Percentiles rank a stretch among this genome's conserved stretches.
Evolutionary conservation across 2,888 invertebrate genomes (phyloP).

Genomic region (Orthosia gothica): DNA sequence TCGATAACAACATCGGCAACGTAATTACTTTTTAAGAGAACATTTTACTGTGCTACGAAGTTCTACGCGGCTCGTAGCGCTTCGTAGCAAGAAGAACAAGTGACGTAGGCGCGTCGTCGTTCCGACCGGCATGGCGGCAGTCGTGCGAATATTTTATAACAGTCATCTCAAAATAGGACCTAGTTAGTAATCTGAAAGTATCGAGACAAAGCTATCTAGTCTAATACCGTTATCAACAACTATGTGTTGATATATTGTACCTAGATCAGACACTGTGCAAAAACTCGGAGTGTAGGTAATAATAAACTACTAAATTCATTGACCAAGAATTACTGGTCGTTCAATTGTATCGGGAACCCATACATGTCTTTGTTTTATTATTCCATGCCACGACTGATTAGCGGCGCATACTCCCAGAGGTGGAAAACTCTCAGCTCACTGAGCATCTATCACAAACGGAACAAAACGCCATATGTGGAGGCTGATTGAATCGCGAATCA

Average conservation of each 20-base stretch:
- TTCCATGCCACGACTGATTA: constrained; percentile 60
- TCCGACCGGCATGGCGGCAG: neutral
- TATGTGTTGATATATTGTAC: neutral
- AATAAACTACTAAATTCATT: neutral
- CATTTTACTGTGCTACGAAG: constrained; percentile 25
- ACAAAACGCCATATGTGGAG: constrained; percentile 72
- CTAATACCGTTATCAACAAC: neutral
- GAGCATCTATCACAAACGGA: constrained; percentile 66
- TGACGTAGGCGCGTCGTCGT: neutral
- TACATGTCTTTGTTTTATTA: constrained; percentile 56
- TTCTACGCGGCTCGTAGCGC: constrained; percentile 39
- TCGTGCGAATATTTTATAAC: neutral
- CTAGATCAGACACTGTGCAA: neutral
- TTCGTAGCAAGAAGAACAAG: constrained; percentile 24
- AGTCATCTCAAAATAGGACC: neutral
- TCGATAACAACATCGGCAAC: neutral
- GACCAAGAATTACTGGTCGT: neutral
- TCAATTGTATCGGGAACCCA: constrained; percentile 10
- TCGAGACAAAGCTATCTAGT: neutral
- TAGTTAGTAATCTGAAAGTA: neutral
- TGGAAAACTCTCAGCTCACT: constrained; percentile 67
- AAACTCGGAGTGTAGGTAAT: neutral
- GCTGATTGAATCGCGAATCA: constrained; percentile 68
- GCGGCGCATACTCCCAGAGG: constrained; percentile 56
- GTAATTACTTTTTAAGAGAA: neutral